Conservation (phyloP, 2,113 vertebrate species). For the Callopanchax toddi region DNA sequence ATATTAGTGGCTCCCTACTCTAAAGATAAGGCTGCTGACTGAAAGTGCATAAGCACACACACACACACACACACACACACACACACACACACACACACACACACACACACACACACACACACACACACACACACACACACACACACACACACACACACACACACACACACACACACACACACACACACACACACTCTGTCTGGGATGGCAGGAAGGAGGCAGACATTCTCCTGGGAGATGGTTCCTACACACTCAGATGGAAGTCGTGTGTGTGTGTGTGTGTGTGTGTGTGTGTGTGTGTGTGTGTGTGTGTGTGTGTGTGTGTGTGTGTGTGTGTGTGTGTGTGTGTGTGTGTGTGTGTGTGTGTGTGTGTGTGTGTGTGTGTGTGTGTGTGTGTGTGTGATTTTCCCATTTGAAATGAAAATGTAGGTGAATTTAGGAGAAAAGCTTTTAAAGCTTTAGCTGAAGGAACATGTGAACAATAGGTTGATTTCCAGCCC, state of each 20-base stretch:
- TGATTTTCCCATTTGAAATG: slow-evolving; percentile 50
- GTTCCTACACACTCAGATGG: slow-evolving; percentile 40
- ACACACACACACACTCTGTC: slow-evolving; percentile 19
- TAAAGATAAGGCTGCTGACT: slow-evolving; percentile 70
- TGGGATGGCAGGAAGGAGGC: slow-evolving; percentile 65
- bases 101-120: no score
- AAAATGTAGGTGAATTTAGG: slow-evolving; percentile 52
- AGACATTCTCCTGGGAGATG: slow-evolving; percentile 53
- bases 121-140: no score
- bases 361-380: background rate
- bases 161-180: no score
- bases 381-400: background rate
- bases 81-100: no score
- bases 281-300: slow-evolving; percentile 11
- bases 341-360: background rate
- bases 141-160: no score
- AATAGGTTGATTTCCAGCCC: slow-evolving; percentile 35
- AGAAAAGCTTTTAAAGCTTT: slow-evolving; percentile 51
- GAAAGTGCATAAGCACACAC: slow-evolving; percentile 64
- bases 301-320: slow-evolving; percentile 10
- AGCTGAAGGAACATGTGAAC: slow-evolving; percentile 1
- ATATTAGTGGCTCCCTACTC: slow-evolving; percentile 65
- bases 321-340: slow-evolving; percentile 17
- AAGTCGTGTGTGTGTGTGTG: slow-evolving; percentile 23
- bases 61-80: no score